Percentiles rank a stretch among this genome's conserved stretches.
Conservation (phyloP, 2,797 vertebrate genomes). For the Cygnus olor region DNA sequence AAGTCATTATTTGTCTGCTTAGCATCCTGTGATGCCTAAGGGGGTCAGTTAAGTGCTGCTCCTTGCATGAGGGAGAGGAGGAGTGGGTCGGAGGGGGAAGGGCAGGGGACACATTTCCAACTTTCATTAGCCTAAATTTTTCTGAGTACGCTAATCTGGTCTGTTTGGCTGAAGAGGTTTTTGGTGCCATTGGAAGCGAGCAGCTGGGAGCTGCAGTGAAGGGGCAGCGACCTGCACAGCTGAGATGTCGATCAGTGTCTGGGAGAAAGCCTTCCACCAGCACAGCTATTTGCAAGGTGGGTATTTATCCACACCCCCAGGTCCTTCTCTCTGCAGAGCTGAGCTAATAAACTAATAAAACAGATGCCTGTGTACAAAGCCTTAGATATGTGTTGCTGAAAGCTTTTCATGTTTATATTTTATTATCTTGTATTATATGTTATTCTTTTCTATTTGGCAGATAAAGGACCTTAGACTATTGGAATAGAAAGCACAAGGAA, state of each 20-base stretch:
- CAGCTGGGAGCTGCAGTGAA: background rate
- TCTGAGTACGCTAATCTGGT: background rate
- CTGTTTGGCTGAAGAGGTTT: background rate
- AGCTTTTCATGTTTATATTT: background rate
- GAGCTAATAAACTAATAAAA: background rate
- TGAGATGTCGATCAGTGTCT: background rate
- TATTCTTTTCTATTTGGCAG: background rate
- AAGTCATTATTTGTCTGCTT: conserved; percentile 45
- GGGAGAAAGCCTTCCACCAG: background rate
- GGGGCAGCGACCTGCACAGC: background rate
- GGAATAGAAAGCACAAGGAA: background rate
- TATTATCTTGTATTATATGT: background rate
- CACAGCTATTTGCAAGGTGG: background rate
- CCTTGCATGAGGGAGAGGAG: background rate
- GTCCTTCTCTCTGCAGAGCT: background rate
- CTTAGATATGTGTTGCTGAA: background rate
- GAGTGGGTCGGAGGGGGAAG: background rate
- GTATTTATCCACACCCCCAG: background rate
- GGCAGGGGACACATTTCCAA: background rate
- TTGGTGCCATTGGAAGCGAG: background rate
- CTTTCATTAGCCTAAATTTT: background rate
- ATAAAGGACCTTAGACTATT: background rate
- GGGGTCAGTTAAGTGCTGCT: conserved; percentile 42
- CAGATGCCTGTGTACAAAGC: background rate
- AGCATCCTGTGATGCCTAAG: conserved; percentile 43